Evolutionary conservation across 2,797 vertebrate genomes (phyloP), one percentile per base, ranked within the genome.

Genomic region (Rhodeus uyekii): DNA sequence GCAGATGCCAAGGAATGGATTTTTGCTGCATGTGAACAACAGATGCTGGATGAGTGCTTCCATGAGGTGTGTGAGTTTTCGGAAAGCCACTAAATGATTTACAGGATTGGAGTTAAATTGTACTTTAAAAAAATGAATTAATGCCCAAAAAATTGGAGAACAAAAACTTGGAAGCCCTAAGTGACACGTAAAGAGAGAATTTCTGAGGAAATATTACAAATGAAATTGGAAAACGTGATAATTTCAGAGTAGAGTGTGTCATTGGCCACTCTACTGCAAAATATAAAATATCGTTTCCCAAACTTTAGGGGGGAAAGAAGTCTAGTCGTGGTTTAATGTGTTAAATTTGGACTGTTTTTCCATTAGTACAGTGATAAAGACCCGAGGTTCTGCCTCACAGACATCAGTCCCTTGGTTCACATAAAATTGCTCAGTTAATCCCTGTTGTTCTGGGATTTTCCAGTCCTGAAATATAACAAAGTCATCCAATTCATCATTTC

Each of bases 351-450:
- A 36, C 24, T 71, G 32, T 48, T 71, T 38, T 74, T 63, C 42
- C 80, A 76, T 80, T 64, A 85, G 55, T 73, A 67, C 61, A 64
- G 53, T 38, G 87, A 76, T 61, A 78, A 71, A 58, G 8, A 84
- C 72, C 77, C 3, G 16, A 22, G 81, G 48, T 50, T 65, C 34
- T 60, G 58, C 39, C 74, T 81, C 83, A 84, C 10, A 14, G 46
- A n/a, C 19, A 53, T 34, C 68, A 87, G 38, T 60, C 65, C 71
- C 64, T 77, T 78, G 42, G 79, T 76, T 69, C 75, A 32, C 67
- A 85, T 64, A 80, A 92, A 93, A 92, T 90, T 92, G 87, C 90
- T 88, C 88, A 89, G 83, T 89, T 94, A 93, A 94, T 93, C 91
- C 87, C 77, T 85, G 85, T 84, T 91, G 89, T 89, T 90, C 19